A percentile compares a stretch with the other conserved stretches of the same genome.
These are phyloP conservation scores for Caloenas nicobarica DNA, from an alignment of 2,113 vertebrate species.

Conservation along the genomic window DNA sequence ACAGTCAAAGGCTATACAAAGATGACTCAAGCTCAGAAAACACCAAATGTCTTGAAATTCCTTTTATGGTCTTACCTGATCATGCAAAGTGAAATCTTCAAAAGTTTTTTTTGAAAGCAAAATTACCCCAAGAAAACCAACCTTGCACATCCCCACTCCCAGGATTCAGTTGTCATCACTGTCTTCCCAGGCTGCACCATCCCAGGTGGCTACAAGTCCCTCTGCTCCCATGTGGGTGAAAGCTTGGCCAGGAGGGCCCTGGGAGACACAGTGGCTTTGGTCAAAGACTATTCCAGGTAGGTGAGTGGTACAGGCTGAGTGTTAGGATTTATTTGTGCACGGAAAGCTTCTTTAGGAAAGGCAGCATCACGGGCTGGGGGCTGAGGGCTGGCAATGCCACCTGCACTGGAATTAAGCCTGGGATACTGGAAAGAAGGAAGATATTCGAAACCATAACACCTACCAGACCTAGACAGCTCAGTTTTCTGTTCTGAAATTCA, in stretches of 20 bases:
- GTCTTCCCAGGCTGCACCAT: neutral
- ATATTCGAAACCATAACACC: neutral
- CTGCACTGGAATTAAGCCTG: neutral
- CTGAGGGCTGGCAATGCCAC: neutral
- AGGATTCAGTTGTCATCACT: fast-evolving
- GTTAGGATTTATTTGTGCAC: neutral
- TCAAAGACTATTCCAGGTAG: neutral
- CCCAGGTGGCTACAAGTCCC: neutral
- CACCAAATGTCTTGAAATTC: neutral
- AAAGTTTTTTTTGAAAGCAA: neutral
- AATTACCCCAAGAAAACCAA: neutral
- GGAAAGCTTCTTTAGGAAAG: neutral
- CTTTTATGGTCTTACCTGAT: neutral
- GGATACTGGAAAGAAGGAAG: neutral
- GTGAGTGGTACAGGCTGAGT: neutral
- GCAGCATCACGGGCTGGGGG: neutral
- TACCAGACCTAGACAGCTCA: neutral
- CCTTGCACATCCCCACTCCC: fast-evolving
- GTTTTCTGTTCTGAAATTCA: neutral
- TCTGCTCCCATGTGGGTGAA: neutral
- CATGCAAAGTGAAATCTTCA: neutral
- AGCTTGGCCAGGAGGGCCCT: neutral
- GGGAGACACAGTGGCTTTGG: neutral
- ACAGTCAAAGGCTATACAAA: neutral
- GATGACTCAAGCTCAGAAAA: neutral